phyloP scores from a whole-genome alignment of 2,888 invertebrate genomes.

The Drosophila demipolita region DNA sequence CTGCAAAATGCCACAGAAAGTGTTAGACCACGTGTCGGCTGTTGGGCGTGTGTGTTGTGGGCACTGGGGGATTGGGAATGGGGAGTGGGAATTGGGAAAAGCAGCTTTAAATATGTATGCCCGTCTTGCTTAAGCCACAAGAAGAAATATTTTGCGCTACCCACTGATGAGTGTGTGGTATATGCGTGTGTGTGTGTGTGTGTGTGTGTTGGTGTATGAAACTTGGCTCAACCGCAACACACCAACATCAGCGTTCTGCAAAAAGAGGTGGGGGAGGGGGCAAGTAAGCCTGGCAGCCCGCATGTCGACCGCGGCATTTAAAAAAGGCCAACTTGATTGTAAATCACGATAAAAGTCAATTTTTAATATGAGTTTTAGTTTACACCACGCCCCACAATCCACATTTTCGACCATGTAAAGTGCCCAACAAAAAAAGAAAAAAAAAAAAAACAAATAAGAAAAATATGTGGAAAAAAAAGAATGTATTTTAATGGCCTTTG shows the following conservation, averaged over 20 bases:
- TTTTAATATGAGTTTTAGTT: constrained; percentile 80
- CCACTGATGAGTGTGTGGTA: constrained; percentile 50
- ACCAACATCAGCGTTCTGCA: constrained; percentile 40
- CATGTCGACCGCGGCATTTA: constrained; percentile 81
- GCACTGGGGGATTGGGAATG: background rate
- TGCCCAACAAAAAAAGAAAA: constrained; percentile 38
- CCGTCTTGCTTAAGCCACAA: constrained; percentile 74
- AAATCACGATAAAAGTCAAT: constrained; percentile 83
- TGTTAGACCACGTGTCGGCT: constrained; percentile 77
- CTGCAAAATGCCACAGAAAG: constrained; percentile 57
- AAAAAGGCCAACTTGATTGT: constrained; percentile 80
- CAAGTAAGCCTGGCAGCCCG: constrained; percentile 53
- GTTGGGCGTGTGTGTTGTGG: constrained; percentile 39
- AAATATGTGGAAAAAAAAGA: constrained; percentile 19
- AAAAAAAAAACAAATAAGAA: constrained; percentile 19
- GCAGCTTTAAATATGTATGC: constrained; percentile 70
- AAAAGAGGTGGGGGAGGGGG: background rate
- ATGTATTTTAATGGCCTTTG: constrained; percentile 79
- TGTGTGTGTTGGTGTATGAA: constrained; percentile 32
- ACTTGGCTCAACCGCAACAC: constrained; percentile 60
- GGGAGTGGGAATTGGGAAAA: background rate
- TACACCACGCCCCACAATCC: constrained; percentile 39
- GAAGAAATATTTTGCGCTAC: constrained; percentile 74
- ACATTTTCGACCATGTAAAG: constrained; percentile 42
- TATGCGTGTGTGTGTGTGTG: constrained; percentile 28